Base-by-base conservation (phyloP, 2,113 vertebrate genomes). In the Hepsetus odoe region DNA sequence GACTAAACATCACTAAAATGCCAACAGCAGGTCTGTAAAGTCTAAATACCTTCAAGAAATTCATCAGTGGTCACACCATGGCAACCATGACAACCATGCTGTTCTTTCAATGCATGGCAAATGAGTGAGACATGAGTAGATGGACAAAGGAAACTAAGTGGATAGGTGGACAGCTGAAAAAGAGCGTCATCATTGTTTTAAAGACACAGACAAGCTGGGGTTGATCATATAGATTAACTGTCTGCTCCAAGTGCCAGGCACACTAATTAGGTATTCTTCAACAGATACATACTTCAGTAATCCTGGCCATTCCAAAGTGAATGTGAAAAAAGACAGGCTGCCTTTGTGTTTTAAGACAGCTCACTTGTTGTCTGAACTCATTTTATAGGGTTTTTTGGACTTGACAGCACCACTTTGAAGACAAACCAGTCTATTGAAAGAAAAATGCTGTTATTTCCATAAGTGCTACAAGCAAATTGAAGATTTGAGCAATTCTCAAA, bases 361-460 rank as follows among this genome's bases (percentile, higher is more conserved):
- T 18, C 12, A 49, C 56, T 30, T 3, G 26, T 30, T 59, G 26
- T 9, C 28, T 30, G 4, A 59, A 59, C 28, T 32, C 22, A 64
- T 64, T 64, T 64, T 38, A 75, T 51, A 65, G n/a, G 44, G 46
- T 33, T 33, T 55, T 66, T 76, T 24, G 40, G 46, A 53, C 44
- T 51, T 55, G 42, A 66, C 33, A 67, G 74, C 33, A 16, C 5
- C 33, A n/a, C 22, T 68, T 44, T 76, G 49, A 67, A 38, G 49
- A 40, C 24, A 2, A 7, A 22, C 49, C 66, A 75, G 62, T 22
- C 22, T 38, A 26, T 26, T 76, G 44, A 7, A 65, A 9, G 35
- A 77, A 69, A 77, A 77, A 38, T 24, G 53, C 75, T 44, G 53
- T 46, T 38, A 77, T 68, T 77, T 58, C 74, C 42, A 3, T 67